Evolutionary conservation across 2,888 invertebrate genomes (phyloP), one percentile per base, ranked within the genome.

Genomic region (Thymelicus lineola): DNA sequence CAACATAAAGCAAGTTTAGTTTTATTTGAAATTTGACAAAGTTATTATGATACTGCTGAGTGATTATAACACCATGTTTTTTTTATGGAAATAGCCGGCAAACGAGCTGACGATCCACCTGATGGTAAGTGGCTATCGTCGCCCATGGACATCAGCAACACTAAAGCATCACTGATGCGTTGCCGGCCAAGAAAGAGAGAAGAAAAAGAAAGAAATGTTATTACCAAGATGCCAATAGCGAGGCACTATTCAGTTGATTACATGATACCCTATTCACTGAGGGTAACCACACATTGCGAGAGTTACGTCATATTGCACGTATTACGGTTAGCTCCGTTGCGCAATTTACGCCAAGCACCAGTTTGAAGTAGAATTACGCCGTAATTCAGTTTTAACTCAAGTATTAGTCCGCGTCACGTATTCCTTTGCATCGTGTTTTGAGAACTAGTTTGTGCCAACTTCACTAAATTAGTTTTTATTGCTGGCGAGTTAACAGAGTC

Each of bases 401-500:
- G 15, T 48, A 66, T 66, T 66, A 48, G 66, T 59, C 66, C 66
- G 46, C 46, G 36, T 66, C 58, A 59, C 61, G 61, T 60, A 20
- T 17, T 66, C 65, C 66, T 66, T 66, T 66, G 46, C 59, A 46
- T 59, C 59, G 59, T 66, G 46, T 66, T 66, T 59, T 66, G 59
- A 65, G 57, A 61, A 46, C 35, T 66, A 66, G 66, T 58, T 66
- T 57, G 57, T n/a, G 12, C 59, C 7, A 66, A 66, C 59, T 66
- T 66, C 38, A 36, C 14, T 36, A 50, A 66, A 66, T 66, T 66
- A 66, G 66, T 66, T 66, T 59, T 66, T 66, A 66, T 66, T 59
- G 61, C 61, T 48, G 66, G 48, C 38, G 20, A 55, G 64, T 50
- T 50, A 15, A 58, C 58, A 48, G 17, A 36, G 17, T 15, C 12